Evolutionary conservation across 2,113 vertebrate genomes (phyloP).

Genomic region (Pluvialis apricaria): DNA sequence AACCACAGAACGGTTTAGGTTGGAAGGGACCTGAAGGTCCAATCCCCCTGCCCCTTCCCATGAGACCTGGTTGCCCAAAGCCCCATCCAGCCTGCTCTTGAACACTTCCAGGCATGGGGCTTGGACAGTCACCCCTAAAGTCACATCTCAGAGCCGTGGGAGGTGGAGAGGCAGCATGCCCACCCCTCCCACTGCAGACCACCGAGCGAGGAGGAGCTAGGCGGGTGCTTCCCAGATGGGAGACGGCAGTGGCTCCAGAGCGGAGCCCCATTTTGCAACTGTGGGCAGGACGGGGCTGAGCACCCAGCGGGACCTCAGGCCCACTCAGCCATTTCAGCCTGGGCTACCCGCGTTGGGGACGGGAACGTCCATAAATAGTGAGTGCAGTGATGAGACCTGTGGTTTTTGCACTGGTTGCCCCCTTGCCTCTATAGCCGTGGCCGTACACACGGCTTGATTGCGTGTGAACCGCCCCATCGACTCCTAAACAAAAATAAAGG

Average conservation of each 20-base stretch:
- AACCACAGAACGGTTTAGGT: too few species aligned
- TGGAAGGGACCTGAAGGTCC: too few species aligned
- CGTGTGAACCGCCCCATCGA: not conserved
- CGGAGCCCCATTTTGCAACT: not conserved
- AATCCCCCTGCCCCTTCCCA: too few species aligned
- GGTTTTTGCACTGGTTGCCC: not conserved
- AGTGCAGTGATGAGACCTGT: not conserved
- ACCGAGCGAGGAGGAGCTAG: not conserved
- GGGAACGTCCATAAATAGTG: fast-evolving
- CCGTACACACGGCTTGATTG: not conserved
- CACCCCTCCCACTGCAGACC: not conserved
- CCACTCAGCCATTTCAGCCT: not conserved
- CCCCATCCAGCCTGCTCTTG: too few species aligned
- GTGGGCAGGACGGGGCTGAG: not conserved
- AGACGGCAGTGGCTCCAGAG: fast-evolving
- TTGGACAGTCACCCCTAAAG: not conserved
- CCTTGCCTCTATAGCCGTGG: not conserved
- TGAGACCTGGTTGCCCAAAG: too few species aligned
- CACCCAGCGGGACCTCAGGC: not conserved
- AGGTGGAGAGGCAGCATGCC: not conserved
- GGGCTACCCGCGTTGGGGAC: not conserved
- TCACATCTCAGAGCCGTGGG: not conserved
- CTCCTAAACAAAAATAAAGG: not conserved
- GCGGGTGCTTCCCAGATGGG: not conserved
- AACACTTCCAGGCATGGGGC: too few species aligned